A percentile compares a stretch with the other conserved stretches of the same genome.
These are phyloP conservation scores for Periparus ater DNA, from an alignment of 2,797 vertebrate species.

Conservation along the genomic window DNA sequence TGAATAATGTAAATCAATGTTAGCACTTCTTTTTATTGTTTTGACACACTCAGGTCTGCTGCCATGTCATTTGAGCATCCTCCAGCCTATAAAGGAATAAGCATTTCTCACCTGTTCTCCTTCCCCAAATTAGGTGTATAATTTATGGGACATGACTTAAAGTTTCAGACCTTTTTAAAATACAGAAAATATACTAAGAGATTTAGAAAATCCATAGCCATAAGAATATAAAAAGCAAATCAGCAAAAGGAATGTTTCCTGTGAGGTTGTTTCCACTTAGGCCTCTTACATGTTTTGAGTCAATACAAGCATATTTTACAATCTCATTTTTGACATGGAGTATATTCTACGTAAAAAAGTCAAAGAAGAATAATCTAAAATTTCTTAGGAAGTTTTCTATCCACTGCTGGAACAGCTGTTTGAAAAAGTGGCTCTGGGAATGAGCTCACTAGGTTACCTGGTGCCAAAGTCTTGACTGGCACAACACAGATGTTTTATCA, in stretches of 20 bases:
- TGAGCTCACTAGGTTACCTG: not conserved
- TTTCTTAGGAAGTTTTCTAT: not conserved
- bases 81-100: not conserved
- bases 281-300: not conserved
- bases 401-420: not conserved
- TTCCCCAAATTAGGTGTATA: not conserved
- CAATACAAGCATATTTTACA: not conserved
- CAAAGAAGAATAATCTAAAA: not conserved
- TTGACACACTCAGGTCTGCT: not conserved
- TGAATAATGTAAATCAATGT: conserved; percentile 27
- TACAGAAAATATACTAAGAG: not conserved
- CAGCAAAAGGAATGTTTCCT: not conserved
- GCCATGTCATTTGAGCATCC: not conserved
- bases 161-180: not conserved
- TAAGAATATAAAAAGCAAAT: not conserved
- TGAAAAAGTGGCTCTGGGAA: not conserved
- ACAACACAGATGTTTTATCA: not conserved
- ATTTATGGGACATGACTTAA: not conserved
- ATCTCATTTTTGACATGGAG: not conserved
- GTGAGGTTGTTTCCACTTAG: not conserved
- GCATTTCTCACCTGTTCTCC: not conserved
- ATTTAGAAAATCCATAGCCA: not conserved
- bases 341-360: not conserved
- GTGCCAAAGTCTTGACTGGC: not conserved
- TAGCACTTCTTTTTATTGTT: conserved; percentile 44